Base-by-base conservation (phyloP, 2,113 vertebrate genomes). In the Pampusana beccarii region DNA sequence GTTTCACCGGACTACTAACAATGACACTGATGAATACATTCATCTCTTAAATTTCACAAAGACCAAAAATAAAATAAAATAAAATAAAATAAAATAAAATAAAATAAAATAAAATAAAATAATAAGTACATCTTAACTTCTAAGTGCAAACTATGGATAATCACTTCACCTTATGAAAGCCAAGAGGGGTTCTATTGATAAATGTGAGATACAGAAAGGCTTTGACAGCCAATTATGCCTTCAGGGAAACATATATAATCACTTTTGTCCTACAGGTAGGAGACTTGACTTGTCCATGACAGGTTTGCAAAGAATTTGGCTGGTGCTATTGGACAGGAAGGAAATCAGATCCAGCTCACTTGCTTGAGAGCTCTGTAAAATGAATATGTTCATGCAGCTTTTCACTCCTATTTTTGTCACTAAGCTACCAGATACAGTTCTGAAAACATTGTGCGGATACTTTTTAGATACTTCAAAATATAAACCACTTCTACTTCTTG, bases 341-440 rank as follows among this genome's bases (percentile, higher is more conserved):
- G 54, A 86, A 95, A 93, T 54, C 60, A 34, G 61, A 96, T 89
- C 54, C 69, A 83, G 54, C 54, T 89, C 51, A 48, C 64, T 90
- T 83, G 38, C 80, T 46, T 73, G 31, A 93, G 50, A 86, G 80
- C 54, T 77, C 58, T 71, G 54, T 65, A 80, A 95, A 93, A 88
- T 61, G 8, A 65, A 33, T 82, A 67, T 71, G 80, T 92, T 96
- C 50, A 74, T 60, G 69, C 46, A 95, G 77, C 56, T 95, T 86
- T 95, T 95, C 91, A 91, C 80, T 93, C 85, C 74, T 94, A 88
- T 86, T 97, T 96, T 93, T 93, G 86, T 93, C 92, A 91, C 92
- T 94, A 85, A 93, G 92, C 48, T 90, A 94, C 75, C 54, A 95
- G 91, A 92, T 88, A 92, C 69, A 73, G 80, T 88, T 91, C 91